Evolutionary conservation across 2,888 invertebrate genomes (phyloP), one percentile per base, ranked within the genome.

Genomic region (Pedicia rivosa): DNA sequence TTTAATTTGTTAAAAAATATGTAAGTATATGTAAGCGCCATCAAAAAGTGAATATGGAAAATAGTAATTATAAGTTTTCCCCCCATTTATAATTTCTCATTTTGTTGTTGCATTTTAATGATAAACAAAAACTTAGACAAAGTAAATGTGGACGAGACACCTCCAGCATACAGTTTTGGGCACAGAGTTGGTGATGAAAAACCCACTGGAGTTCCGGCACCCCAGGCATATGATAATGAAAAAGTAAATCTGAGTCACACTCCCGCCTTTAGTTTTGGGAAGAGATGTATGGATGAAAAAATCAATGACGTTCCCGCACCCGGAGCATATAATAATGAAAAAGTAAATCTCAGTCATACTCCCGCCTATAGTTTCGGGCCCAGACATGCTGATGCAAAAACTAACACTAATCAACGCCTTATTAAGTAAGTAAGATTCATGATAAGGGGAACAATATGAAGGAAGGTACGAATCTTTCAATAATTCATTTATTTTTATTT

Each of bases 151-250:
- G 44, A 60, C 26, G 62, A 66, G 47, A 50, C 55, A 36, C 51
- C 64, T 7, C 68, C 68, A 14, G 58, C 67, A 42, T 78, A 65
- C 49, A 68, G 68, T 38, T 74, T 81, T 47, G 72, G 74, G 35
- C 55, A 67, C 3, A 74, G 68, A 55, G 62, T 65, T 5, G 57
- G 61, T 28, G 47, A 56, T 10, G 64, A 62, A 10, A 69, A 68
- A 45, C 61, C 63, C 3, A 64, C 55, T 32, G 64, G 69, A 45
- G 65, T 44, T 15, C 49, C 62, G 10, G 52, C 51, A 1, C 52
- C 72, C 13, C 66, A 67, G 34, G 60, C 59, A 27, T 72, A 72
- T 52, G 47, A 50, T 22, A 59, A 67, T 2, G 68, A 68, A 47
- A 65, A 65, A 41, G 48, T 56, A 6, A 59, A 63, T 15, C 46